Conservation (phyloP, 2,888 invertebrate species). For the Polietes domitor region DNA sequence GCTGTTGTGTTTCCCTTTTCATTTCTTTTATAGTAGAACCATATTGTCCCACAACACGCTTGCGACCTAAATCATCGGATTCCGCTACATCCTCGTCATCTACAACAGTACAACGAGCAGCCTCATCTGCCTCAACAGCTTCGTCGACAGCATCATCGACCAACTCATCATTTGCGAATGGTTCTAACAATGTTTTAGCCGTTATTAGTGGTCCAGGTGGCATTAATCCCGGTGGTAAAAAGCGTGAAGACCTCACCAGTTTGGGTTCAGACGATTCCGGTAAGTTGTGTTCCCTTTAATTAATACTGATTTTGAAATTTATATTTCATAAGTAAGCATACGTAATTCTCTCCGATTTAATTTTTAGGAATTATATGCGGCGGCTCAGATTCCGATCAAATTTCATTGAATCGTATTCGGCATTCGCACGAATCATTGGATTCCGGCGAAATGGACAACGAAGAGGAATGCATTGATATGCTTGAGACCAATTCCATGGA, state of each 20-base stretch:
- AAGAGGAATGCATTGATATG: conserved; percentile 82
- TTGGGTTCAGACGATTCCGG: conserved; percentile 84
- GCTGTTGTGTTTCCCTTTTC: background rate
- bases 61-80: conserved; percentile 75
- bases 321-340: too few relatives aligned
- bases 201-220: conserved; percentile 64
- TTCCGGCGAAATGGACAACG: conserved; percentile 84
- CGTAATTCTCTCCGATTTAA: background rate
- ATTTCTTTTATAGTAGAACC: conserved; percentile 61
- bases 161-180: conserved; percentile 68
- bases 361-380: conserved; percentile 82
- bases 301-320: too few relatives aligned
- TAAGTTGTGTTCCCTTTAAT: conserved; percentile 65
- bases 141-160: conserved; percentile 60
- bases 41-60: conserved; percentile 73
- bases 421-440: conserved; percentile 89
- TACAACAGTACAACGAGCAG: conserved; percentile 62
- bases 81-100: conserved; percentile 64
- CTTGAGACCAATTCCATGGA: conserved; percentile 80
- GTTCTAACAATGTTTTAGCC: conserved; percentile 71
- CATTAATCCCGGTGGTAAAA: conserved; percentile 73
- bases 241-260: conserved; percentile 82
- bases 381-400: conserved; percentile 81
- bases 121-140: conserved; percentile 60
- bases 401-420: conserved; percentile 80